Conservation (phyloP, 2,797 vertebrate species). For the Lithobates pipiens region DNA sequence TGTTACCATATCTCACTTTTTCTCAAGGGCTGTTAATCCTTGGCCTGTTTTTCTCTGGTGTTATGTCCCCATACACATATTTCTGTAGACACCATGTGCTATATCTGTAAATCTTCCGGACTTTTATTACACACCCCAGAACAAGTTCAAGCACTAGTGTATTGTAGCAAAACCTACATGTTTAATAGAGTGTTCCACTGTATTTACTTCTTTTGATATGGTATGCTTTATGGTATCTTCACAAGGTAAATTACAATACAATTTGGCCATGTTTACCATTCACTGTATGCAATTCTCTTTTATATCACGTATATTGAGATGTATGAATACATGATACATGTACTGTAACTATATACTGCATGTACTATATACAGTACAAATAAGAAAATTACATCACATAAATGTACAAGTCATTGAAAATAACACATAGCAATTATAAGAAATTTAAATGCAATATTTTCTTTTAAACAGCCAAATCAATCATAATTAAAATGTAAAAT, state of each 20-base stretch:
- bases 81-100: conserved; percentile 21
- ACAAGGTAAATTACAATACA: not conserved
- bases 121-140: conserved; percentile 51
- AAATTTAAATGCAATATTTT: no score
- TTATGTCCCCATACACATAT: conserved; percentile 38
- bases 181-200: conserved; percentile 35
- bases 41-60: conserved; percentile 30
- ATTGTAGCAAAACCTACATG: conserved; percentile 20
- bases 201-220: conserved; percentile 23
- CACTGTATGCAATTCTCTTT: no score
- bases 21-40: conserved; percentile 50
- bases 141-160: conserved; percentile 8
- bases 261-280: no score
- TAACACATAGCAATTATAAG: no score
- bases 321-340: no score
- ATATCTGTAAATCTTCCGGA: conserved; percentile 53
- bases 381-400: no score
- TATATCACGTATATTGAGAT: no score
- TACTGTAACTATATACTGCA: no score
- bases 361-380: no score
- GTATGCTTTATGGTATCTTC: not conserved
- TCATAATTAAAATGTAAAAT: no score
- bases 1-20: conserved; percentile 26
- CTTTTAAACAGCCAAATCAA: no score
- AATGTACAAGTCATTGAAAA: no score